These are phyloP conservation scores for Augiades crinisus DNA, from an alignment of 2,888 invertebrate species.

Conservation along the genomic window DNA sequence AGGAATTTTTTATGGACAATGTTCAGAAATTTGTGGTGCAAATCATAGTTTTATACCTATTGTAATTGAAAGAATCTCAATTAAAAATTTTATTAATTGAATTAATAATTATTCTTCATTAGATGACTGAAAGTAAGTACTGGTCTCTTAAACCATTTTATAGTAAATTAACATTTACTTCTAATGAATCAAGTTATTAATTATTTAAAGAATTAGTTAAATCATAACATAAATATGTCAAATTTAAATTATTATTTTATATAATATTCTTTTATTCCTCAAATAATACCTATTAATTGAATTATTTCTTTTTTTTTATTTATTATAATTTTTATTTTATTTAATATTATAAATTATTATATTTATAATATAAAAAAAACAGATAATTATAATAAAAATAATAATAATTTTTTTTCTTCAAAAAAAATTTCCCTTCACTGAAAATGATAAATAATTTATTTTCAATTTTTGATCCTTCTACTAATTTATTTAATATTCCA, in stretches of 20 bases:
- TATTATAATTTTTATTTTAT: constrained; percentile 63
- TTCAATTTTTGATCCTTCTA: constrained; percentile 84
- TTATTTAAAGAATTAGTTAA: constrained; percentile 75
- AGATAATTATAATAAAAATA: constrained; percentile 45
- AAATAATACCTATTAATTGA: constrained; percentile 84
- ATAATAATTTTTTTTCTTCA: neutral
- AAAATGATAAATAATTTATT: constrained; percentile 87
- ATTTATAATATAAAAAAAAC: constrained; percentile 49
- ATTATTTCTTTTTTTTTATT: constrained; percentile 69
- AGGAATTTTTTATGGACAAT: constrained; percentile 87
- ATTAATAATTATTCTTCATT: constrained; percentile 76
- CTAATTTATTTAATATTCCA: constrained; percentile 71
- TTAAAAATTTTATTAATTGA: constrained; percentile 80
- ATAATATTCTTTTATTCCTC: constrained; percentile 85
- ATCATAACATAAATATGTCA: constrained; percentile 82
- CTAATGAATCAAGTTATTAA: constrained; percentile 67
- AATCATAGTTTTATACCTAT: constrained; percentile 90
- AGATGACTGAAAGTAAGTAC: constrained; percentile 86
- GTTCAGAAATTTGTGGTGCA: constrained; percentile 91
- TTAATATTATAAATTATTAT: constrained; percentile 79
- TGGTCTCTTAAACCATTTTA: constrained; percentile 86
- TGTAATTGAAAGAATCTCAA: constrained; percentile 28
- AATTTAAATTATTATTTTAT: constrained; percentile 82
- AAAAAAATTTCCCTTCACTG: constrained; percentile 44
- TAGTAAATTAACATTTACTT: constrained; percentile 84